Percentiles rank a stretch among this genome's conserved stretches.
Conservation (phyloP, 2,113 vertebrate species). For the Heloderma charlesbogerti region DNA sequence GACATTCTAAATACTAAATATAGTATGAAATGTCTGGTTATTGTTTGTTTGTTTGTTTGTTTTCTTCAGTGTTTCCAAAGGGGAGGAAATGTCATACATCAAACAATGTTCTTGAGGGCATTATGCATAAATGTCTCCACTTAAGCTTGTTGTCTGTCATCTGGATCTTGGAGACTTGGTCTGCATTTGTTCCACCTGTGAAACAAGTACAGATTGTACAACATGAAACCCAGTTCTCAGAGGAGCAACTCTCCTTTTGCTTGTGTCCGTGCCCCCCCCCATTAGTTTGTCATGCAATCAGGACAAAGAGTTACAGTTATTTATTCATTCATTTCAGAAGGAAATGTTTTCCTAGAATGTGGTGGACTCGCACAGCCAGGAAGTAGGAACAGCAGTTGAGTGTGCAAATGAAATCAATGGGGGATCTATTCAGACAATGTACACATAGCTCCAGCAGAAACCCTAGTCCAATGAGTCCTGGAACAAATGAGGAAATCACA, state of each 20-base stretch:
- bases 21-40: conserved; percentile 32
- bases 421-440: background rate
- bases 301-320: background rate
- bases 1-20: conserved; percentile 13
- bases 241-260: background rate
- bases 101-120: background rate
- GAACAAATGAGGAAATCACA: background rate
- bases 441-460: background rate
- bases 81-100: conserved; percentile 20
- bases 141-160: background rate
- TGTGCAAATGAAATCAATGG: background rate
- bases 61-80: conserved; percentile 11
- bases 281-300: conserved; percentile 13
- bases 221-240: background rate
- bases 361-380: background rate
- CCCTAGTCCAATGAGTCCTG: background rate
- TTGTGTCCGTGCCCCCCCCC: background rate
- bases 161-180: conserved; percentile 5
- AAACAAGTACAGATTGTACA: conserved; percentile 35
- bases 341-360: background rate
- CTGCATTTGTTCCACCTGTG: background rate
- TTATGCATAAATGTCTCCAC: conserved; percentile 30
- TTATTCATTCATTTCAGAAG: background rate
- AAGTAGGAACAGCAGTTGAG: background rate
- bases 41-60: conserved; percentile 1